Evolutionary conservation across 92 coral and sea anemone genomes (phyloP).

Genomic region (Porites lobata): DNA sequence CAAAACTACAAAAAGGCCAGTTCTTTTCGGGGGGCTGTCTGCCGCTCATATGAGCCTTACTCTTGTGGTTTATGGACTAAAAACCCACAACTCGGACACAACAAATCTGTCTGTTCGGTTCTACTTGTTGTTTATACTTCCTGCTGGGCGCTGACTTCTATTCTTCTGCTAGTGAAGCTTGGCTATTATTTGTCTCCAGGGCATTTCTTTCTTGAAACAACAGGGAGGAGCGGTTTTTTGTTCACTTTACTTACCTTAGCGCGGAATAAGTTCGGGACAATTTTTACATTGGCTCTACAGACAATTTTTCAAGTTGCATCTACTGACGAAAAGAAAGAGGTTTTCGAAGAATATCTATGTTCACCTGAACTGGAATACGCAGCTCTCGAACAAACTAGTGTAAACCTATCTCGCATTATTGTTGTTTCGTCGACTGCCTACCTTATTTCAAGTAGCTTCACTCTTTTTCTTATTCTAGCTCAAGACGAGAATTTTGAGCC

Average conservation of each 20-base stretch:
- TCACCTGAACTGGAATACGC: not conserved
- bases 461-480: conserved; percentile 5
- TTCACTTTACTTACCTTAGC: not conserved
- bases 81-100: too few relatives aligned
- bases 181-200: not conserved
- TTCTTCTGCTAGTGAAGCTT: conserved; percentile 3
- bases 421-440: not conserved
- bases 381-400: not conserved
- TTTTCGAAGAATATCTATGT: not conserved
- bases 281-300: not conserved
- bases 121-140: not conserved
- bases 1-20: conserved; percentile 25
- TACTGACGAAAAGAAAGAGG: not conserved
- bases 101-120: not conserved
- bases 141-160: conserved; percentile 10
- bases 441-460: conserved; percentile 28
- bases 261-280: not conserved
- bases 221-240: not conserved
- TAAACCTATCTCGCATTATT: not conserved
- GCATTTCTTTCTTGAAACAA: not conserved
- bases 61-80: not conserved
- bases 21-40: conserved; percentile 8
- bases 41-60: not conserved
- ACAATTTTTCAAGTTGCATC: not conserved
- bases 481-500: not conserved